These are phyloP conservation scores for Litocranius walleri DNA, from an alignment of 2,113 vertebrate genomes.

Conservation along the genomic window DNA sequence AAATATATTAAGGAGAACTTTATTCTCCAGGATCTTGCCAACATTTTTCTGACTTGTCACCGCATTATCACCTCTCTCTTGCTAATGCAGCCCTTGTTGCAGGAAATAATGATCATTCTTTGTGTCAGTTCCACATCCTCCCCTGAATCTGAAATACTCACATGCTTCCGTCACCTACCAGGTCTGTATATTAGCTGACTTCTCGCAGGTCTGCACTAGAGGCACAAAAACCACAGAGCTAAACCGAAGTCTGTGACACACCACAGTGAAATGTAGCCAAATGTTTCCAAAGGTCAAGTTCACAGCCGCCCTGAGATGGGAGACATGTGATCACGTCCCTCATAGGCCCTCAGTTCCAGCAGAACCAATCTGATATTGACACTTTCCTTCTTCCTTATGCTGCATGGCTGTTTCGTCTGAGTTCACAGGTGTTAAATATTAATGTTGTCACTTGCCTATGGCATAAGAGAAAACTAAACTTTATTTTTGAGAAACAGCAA, in stretches of 20 bases:
- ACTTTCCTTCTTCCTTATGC: neutral
- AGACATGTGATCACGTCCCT: neutral
- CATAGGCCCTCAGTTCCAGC: neutral
- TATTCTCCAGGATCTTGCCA: neutral
- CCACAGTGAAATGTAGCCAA: neutral
- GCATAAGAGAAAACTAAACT: neutral
- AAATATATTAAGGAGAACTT: neutral
- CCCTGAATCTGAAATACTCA: constrained; percentile 30
- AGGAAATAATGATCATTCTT: constrained; percentile 47
- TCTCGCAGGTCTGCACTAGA: neutral
- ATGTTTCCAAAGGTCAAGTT: neutral
- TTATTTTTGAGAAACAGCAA: constrained; percentile 22
- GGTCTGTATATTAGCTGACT: neutral
- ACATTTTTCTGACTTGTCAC: neutral
- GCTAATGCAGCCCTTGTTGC: constrained; percentile 13
- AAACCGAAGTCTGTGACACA: neutral
- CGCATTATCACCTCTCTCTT: neutral
- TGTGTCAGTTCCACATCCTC: neutral
- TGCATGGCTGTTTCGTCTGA: neutral
- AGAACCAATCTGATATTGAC: neutral
- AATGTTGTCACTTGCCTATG: neutral
- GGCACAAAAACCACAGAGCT: neutral
- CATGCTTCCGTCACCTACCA: neutral
- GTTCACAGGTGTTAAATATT: neutral
- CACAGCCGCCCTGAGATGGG: neutral